Evolutionary conservation across 2,797 vertebrate species (phyloP).

Genomic region (Petrocephalus sullivani): DNA sequence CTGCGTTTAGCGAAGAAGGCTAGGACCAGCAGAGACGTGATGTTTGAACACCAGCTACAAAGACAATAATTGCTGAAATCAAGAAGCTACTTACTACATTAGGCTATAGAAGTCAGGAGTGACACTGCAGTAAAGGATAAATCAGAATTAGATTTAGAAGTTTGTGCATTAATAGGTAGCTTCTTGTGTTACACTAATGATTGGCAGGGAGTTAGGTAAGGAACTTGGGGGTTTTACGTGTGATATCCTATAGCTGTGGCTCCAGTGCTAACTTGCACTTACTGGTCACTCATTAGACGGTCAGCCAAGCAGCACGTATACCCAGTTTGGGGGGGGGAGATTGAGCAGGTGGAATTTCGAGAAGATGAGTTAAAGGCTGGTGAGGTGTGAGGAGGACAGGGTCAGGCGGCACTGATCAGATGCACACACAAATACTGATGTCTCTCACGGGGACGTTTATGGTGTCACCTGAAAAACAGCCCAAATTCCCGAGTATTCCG

Average conservation of each 20-base stretch:
- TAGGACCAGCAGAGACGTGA: neutral
- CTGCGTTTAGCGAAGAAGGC: neutral
- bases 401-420: neutral
- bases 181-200: neutral
- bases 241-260: neutral
- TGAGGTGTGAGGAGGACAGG: neutral
- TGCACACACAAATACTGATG: neutral
- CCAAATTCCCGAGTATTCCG: neutral
- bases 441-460: neutral
- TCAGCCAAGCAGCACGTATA: neutral
- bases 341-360: neutral
- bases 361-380: neutral
- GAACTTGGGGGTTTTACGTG: neutral
- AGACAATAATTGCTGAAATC: neutral
- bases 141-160: neutral
- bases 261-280: neutral
- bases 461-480: neutral
- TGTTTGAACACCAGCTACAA: neutral
- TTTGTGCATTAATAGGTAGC: neutral
- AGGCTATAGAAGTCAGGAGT: neutral
- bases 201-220: neutral
- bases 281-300: neutral
- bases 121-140: neutral
- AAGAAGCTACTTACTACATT: neutral
- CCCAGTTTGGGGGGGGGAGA: neutral